Conservation (phyloP, 2,113 vertebrate species). For the Oceanodroma tethys region DNA sequence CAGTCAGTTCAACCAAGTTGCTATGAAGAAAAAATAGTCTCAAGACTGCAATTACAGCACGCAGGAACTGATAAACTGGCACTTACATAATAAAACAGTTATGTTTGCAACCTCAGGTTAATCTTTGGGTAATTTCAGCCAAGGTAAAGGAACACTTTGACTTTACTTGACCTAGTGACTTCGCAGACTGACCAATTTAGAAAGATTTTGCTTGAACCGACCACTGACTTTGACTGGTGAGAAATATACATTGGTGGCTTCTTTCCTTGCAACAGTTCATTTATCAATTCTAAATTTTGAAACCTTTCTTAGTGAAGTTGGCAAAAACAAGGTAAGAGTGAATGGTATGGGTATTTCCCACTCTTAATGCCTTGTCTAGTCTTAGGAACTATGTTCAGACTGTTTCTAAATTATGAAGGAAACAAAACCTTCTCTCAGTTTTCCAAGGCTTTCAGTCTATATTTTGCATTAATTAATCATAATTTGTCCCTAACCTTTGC, state of each 20-base stretch:
- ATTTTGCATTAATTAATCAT: slow-evolving; percentile 18
- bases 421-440: background rate
- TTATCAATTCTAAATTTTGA: background rate
- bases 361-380: background rate
- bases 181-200: background rate
- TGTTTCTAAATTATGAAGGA: background rate
- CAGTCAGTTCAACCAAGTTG: background rate
- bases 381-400: background rate
- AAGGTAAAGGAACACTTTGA: background rate
- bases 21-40: background rate
- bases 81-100: background rate
- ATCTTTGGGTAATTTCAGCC: background rate
- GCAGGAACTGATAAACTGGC: background rate
- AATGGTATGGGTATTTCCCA: background rate
- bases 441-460: background rate
- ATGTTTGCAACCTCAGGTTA: background rate
- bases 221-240: background rate
- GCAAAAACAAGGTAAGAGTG: background rate
- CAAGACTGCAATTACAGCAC: background rate
- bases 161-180: background rate
- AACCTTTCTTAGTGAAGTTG: background rate
- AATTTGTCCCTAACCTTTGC: background rate
- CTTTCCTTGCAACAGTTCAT: background rate
- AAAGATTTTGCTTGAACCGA: background rate
- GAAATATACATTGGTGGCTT: background rate